Evolutionary conservation across 2,888 invertebrate species (phyloP), one percentile per base, ranked within the genome.

Genomic region (Campoplex capitator): DNA sequence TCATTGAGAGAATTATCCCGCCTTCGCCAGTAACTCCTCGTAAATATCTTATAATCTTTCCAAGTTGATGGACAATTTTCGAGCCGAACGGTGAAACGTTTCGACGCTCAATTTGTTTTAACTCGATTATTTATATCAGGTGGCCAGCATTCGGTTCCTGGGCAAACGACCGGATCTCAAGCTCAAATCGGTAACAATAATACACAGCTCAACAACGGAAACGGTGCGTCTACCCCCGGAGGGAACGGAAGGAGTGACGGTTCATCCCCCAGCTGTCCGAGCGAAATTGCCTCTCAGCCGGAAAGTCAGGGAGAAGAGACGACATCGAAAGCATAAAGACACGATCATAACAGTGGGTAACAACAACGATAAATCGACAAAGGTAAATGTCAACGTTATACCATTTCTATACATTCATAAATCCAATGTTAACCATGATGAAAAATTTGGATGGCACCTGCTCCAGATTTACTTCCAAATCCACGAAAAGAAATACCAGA

Each of bases 171-270:
- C 97, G 88, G 97, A 97, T 95, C 96, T 97, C 94, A 98, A 98
- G 95, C 95, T 97, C 92, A 98, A 98, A 95, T 97, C 97, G 32
- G 97, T 98, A 90, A 98, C 98, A 91, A 98, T 98, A 94, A 97
- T 98, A 93, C 98, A 98, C 96, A 98, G 97, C 93, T 97, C 98
- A 90, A 97, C 98, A 84, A 98, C 98, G 86, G 98, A 98, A 95
- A 98, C 98, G 88, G 98, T 98, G 88, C 96, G 98, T 42, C 95
- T 98, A 90, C 97, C 98, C 65, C 95, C 95, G 83, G 96, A 95
- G 87, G 97, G 97, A 87, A 96, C 97, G 88, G 96, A 96, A 89
- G 97, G 97, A 89, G 96, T 97, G 54, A 98, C 97, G 88, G 97
- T 98, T 2, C 98, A 98, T 92, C 98, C 95, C 0, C 95, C 97